A percentile compares a stretch with the other conserved stretches of the same genome.
Evolutionary conservation across 2,888 invertebrate genomes (phyloP).

Genomic region (Mythimna pallens): DNA sequence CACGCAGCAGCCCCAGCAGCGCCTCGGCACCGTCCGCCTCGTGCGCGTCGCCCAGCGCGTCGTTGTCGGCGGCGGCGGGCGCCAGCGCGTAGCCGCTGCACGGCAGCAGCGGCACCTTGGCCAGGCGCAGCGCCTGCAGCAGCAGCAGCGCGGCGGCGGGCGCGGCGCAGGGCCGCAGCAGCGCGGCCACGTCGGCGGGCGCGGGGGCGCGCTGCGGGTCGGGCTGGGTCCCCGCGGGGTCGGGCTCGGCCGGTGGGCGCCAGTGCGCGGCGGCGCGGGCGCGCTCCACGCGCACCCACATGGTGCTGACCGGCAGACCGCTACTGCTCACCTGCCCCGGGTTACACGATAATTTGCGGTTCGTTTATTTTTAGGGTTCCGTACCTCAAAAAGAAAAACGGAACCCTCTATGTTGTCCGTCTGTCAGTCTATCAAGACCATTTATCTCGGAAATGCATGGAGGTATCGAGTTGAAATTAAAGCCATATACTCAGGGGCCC

Average conservation of each 20-base stretch:
- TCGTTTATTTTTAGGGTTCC: background rate
- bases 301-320: constrained; percentile 38
- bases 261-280: constrained; percentile 89
- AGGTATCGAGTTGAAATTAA: too few species aligned
- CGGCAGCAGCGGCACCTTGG: constrained; percentile 74
- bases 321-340: constrained; percentile 11
- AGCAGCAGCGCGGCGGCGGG: constrained; percentile 91
- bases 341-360: background rate
- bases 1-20: constrained; percentile 65
- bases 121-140: constrained; percentile 88
- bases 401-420: too few species aligned
- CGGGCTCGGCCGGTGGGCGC: constrained; percentile 91
- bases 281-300: constrained; percentile 54
- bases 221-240: constrained; percentile 89
- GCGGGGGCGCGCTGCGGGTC: constrained; percentile 90
- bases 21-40: constrained; percentile 65
- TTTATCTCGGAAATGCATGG: too few species aligned
- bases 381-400: too few species aligned
- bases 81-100: constrained; percentile 53
- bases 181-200: constrained; percentile 93
- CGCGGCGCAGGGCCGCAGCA: constrained; percentile 92
- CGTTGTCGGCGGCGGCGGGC: constrained; percentile 53
- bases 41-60: constrained; percentile 54
- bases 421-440: too few species aligned
- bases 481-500: too few species aligned